Base-by-base conservation (phyloP, 2,797 vertebrate species). In the Melanogrammus aeglefinus region DNA sequence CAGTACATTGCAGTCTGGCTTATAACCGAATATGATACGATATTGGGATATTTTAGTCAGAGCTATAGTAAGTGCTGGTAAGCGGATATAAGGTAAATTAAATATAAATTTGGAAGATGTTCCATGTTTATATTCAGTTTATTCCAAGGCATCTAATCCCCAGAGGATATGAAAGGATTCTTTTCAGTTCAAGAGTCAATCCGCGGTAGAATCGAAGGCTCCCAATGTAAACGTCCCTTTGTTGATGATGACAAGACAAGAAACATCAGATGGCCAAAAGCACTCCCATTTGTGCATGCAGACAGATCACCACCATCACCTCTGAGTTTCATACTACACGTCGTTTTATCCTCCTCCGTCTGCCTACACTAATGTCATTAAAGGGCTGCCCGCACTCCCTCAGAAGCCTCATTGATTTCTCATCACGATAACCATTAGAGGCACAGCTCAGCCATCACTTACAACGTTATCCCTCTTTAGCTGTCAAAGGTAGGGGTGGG, bases 341-440 rank as follows among this genome's bases (percentile, higher is more conserved):
- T 51, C 1, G 76, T 80, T 75, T 76, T 73, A n/a, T 10, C 9
- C 44, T 72, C 69, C 73, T 75, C 75, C 44, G 44, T 81, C 76
- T 76, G 71, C 76, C 79, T 31, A n/a, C 35, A 41, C 77, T 82
- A 89, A 85, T 86, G 39, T 51, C 75, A 87, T 88, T 85, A 83
- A 82, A 74, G 63, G 78, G 41, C 73, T 74, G 77, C 77, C 80
- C 83, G 77, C 76, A 72, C 80, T 77, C 78, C 66, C 70, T 82
- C 79, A 77, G 81, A 80, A 66, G 73, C 84, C 73, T 75, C 80
- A 91, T 90, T 85, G 88, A 90, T 90, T 90, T 89, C 81, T 85
- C 85, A 91, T 92, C 70, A 82, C 75, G 80, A 75, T 21, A 73
- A 72, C 78, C 78, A 88, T 86, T 88, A 89, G 84, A 86, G 86